Base-by-base conservation (phyloP, 1,140 invertebrate genomes). In the Eueides isabella region DNA sequence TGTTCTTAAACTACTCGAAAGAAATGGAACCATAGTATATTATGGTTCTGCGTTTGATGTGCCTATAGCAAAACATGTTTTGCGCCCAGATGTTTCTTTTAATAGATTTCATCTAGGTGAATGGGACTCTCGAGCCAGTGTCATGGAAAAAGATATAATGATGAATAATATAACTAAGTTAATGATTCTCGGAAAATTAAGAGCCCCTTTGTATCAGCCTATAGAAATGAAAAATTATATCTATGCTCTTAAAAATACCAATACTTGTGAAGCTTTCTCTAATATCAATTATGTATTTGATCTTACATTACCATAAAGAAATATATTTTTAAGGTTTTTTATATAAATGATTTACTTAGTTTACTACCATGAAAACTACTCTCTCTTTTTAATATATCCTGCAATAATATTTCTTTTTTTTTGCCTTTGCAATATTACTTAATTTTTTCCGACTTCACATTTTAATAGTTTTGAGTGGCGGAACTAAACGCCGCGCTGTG, bases 31-130 rank as follows among this genome's bases (percentile, higher is more conserved):
- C 0, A 95, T 99, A 93, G 97, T 99, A 1, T 99, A 98, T 61
- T 99, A 99, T 92, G 99, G 98, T 23, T 98, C 97, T 62, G 99
- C 99, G 96, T 98, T 97, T 1, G 95, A 96, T 77, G 95, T 98
- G 85, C 98, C 98, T 16, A 96, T 97, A 62, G 96, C 96, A 2
- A 96, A 97, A 14, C 94, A 96, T 19, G 94, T 98, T n/a, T 98
- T 99, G 79, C 99, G 99, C 81, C 97, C 97, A 82, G 96, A 99
- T 91, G 94, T 98, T 72, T 89, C 88, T 62, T 94, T 98, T 19
- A 89, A 94, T 83, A 98, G 98, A 62, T 99, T 98, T 92, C 98
- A 98, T 98, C 97, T 99, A 95, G 96, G 97, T 2, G 91, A 96
- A 55, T 99, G 98, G 98, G 93, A 94, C 64, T 80, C 93, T 48